phyloP scores from a whole-genome alignment of 2,113 vertebrate species.

The Lycocorax pyrrhopterus region DNA sequence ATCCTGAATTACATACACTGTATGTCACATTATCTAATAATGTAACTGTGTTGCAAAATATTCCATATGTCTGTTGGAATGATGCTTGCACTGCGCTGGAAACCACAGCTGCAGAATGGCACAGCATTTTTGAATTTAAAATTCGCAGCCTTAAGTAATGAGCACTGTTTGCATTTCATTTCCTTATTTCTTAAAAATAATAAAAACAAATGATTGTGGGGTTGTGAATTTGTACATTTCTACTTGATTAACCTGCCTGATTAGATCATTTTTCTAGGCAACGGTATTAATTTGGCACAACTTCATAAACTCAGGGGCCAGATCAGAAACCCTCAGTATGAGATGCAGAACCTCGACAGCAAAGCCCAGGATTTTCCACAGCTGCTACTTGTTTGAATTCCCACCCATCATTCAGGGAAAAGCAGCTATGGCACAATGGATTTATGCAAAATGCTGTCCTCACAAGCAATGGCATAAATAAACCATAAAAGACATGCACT shows the following conservation, averaged over 20 bases:
- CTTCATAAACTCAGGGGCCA: neutral
- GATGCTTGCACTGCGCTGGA: neutral
- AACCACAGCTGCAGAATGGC: neutral
- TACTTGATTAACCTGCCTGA: constrained; percentile 15
- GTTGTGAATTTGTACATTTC: neutral
- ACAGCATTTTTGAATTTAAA: neutral
- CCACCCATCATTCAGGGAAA: neutral
- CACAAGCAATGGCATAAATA: neutral
- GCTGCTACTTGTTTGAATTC: neutral
- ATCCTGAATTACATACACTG: neutral
- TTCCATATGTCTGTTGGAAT: neutral
- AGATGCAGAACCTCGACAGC: neutral
- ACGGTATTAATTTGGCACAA: neutral
- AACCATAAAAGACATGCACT: neutral
- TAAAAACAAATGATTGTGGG: neutral
- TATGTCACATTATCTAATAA: constrained; percentile 10
- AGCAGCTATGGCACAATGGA: neutral
- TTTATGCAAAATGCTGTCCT: neutral
- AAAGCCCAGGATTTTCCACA: neutral
- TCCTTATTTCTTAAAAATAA: constrained; percentile 14
- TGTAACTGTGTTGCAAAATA: neutral
- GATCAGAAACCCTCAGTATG: neutral
- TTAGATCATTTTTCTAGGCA: neutral
- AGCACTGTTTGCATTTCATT: neutral
- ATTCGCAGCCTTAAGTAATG: neutral